Conservation (phyloP, 2,113 vertebrate species). For the Tupaia tana region DNA sequence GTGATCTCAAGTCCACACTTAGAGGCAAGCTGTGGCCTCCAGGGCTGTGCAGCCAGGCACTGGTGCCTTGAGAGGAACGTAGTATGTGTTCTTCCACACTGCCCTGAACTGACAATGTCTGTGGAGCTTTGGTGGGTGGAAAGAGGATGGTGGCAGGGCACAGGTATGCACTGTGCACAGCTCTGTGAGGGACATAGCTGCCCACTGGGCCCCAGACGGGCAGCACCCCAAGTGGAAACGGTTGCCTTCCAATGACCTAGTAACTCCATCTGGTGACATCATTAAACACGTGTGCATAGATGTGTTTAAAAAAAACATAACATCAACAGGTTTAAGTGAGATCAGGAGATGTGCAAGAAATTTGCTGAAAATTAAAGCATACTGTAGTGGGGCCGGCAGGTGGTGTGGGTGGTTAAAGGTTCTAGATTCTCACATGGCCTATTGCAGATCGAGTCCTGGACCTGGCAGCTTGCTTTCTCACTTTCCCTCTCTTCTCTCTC, state of each 20-base stretch:
- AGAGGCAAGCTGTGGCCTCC: background rate
- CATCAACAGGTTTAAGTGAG: background rate
- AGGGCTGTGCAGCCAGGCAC: fast-evolving
- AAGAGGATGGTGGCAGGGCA: fast-evolving
- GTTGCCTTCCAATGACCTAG: background rate
- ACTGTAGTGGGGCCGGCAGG: background rate
- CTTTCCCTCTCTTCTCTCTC: too few relatives aligned
- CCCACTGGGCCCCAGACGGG: too few relatives aligned
- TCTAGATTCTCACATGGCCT: too few relatives aligned
- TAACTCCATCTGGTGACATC: background rate
- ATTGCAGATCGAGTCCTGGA: too few relatives aligned
- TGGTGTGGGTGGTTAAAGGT: too few relatives aligned
- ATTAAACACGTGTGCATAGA: background rate
- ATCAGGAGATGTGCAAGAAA: background rate
- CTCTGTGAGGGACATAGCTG: fast-evolving
- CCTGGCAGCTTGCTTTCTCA: too few relatives aligned
- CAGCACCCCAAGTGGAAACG: too few relatives aligned
- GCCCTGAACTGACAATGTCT: background rate
- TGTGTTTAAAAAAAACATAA: background rate
- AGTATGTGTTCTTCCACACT: fast-evolving
- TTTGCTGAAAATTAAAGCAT: background rate
- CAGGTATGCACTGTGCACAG: fast-evolving
- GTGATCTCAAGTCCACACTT: conserved; percentile 40
- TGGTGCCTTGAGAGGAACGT: background rate
- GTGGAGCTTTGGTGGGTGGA: too few relatives aligned